Conservation (phyloP, 2,888 invertebrate genomes). For the Diloba caeruleocephala region DNA sequence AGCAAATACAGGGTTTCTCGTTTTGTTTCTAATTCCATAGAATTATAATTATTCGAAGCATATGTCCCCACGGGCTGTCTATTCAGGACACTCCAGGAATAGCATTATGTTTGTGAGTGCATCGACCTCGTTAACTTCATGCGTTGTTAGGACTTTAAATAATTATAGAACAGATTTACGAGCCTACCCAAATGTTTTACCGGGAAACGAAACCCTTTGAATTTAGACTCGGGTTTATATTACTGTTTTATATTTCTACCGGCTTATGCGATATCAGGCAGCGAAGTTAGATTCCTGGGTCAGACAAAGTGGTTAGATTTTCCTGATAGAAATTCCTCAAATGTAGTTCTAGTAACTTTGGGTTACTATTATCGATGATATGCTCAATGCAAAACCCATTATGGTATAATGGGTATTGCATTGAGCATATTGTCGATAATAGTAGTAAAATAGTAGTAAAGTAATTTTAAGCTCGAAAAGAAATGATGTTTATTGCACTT, state of each 20-base stretch:
- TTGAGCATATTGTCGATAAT: no score
- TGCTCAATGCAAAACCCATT: no score
- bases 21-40: slow-evolving; percentile 30
- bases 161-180: slow-evolving; percentile 69
- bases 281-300: no score
- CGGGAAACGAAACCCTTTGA: slow-evolving; percentile 22
- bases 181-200: slow-evolving; percentile 21
- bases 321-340: no score
- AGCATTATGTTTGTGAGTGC: slow-evolving; percentile 67
- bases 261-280: no score
- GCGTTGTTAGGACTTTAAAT: slow-evolving; percentile 65
- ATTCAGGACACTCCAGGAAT: slow-evolving; percentile 66
- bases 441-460: no score
- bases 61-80: slow-evolving; percentile 39
- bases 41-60: slow-evolving; percentile 31
- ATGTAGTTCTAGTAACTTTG: no score
- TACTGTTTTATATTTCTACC: slow-evolving; percentile 3
- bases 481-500: no score
- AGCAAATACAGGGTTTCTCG: slow-evolving; percentile 5
- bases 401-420: no score
- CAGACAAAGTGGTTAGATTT: no score
- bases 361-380: no score
- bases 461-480: no score
- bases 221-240: slow-evolving; percentile 3
- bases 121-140: slow-evolving; percentile 71